Evolutionary conservation across 2,797 vertebrate genomes (phyloP), one percentile per base, ranked within the genome.

Genomic region (Megalops cyprinoides): DNA sequence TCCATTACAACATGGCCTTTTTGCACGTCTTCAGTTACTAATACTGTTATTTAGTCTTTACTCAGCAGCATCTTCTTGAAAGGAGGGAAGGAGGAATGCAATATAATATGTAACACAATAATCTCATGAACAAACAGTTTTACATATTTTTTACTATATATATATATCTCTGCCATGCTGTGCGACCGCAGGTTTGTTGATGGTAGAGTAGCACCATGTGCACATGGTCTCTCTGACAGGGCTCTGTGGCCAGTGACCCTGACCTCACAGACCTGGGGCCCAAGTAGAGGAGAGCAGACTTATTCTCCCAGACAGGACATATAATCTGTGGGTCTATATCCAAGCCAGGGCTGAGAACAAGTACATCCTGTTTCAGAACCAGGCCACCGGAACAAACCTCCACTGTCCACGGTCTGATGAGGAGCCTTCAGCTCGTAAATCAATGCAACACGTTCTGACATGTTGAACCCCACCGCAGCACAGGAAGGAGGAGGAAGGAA

Each of bases 351-450:
- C 18, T 7, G 71, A 74, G 39, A 46, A 74, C 23, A 46, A 74
- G 20, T 31, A 71, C 8, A 58, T 25, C 12, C 71, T 74, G 37
- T 74, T 62, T 28, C 18, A 39, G 48, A 28, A n/a, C n/a, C 39
- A 18, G 67, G 73, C 53, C 69, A 80, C 53, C n/a, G 55, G 28
- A 25, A 60, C 79, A 74, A 46, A 44, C 49, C 34, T 69, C 67
- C 39, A 79, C 65, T 74, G 78, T 79, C 18, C 39, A 28, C 51
- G 9, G 7, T 55, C 34, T 18, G 34, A 79, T 6, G 48, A 56
- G 28, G 5, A 31, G 23, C 34, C 37, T 15, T 46, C n/a, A 39
- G 42, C n/a, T 53, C 23, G 2, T 56, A 79, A 79, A 79, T 79
- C 77, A 71, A 51, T 69, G 28, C 65, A 79, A 49, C 34, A 79